These are phyloP conservation scores for Anas bernieri DNA, from an alignment of 2,797 vertebrate species.

Conservation along the genomic window DNA sequence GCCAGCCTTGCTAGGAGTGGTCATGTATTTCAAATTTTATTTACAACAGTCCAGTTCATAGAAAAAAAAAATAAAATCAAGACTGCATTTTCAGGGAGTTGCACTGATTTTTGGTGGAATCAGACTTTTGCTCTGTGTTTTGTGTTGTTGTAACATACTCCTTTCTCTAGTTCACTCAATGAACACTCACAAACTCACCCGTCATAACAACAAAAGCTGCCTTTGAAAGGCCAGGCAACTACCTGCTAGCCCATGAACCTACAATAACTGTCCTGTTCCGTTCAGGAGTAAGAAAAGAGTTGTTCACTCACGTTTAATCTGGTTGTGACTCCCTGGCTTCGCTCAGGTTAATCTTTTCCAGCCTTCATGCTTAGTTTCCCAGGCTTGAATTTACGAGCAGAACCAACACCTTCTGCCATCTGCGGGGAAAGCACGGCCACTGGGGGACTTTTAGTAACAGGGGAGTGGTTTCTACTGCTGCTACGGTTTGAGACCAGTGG, in stretches of 20 bases:
- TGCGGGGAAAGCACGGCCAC: neutral
- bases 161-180: neutral
- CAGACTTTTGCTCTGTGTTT: neutral
- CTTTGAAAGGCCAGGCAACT: neutral
- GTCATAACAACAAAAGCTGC: accelerated
- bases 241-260: neutral
- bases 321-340: neutral
- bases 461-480: neutral
- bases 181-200: neutral
- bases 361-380: neutral
- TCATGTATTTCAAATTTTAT: neutral
- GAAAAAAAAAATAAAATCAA: neutral
- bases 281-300: neutral
- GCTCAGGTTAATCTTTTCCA: slow-evolving; percentile 48
- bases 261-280: neutral
- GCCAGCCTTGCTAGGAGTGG: neutral
- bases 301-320: neutral
- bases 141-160: neutral
- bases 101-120: neutral
- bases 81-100: neutral
- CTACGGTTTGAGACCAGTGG: neutral
- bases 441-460: neutral
- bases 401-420: neutral
- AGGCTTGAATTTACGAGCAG: slow-evolving; percentile 5
- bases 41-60: neutral